Conservation (phyloP, 2,113 vertebrate genomes). For the Lepisosteus osseus region DNA sequence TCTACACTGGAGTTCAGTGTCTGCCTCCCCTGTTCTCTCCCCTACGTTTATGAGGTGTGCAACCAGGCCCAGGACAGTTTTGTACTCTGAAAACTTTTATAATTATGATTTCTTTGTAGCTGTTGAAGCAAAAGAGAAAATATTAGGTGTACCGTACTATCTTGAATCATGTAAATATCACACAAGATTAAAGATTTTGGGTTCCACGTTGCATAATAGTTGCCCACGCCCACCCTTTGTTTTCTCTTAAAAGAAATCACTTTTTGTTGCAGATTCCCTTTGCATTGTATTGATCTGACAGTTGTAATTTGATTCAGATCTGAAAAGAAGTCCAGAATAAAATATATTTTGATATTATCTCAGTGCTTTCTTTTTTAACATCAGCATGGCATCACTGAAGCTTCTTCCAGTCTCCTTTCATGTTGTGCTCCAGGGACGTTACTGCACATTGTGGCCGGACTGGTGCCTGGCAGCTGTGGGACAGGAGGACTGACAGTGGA, state of each 20-base stretch:
- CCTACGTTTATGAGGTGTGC: constrained; percentile 72
- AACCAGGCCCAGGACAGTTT: constrained; percentile 79
- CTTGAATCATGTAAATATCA: constrained; percentile 85
- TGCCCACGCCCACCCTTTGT: constrained; percentile 63
- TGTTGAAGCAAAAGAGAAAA: constrained; percentile 72
- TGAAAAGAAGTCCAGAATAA: constrained; percentile 98
- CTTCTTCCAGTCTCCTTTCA: too few species aligned
- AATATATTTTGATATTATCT: constrained; percentile 99
- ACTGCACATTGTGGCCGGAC: too few species aligned
- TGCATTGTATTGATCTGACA: constrained; percentile 95
- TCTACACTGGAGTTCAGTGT: constrained; percentile 80
- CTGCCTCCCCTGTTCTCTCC: constrained; percentile 77
- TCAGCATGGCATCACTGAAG: too few species aligned
- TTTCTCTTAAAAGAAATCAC: constrained; percentile 71
- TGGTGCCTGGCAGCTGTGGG: too few species aligned
- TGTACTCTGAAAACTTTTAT: constrained; percentile 92
- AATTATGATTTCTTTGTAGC: constrained; percentile 91
- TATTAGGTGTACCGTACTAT: constrained; percentile 80
- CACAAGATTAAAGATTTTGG: constrained; percentile 76
- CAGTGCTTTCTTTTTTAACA: constrained; percentile 62
- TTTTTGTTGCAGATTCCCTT: constrained; percentile 82
- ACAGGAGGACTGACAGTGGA: too few species aligned
- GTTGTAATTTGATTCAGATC: constrained; percentile 96
- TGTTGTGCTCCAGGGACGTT: too few species aligned
- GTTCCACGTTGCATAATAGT: constrained; percentile 75